These are phyloP conservation scores for Oligia strigilis DNA, from an alignment of 2,888 invertebrate species.

Conservation along the genomic window DNA sequence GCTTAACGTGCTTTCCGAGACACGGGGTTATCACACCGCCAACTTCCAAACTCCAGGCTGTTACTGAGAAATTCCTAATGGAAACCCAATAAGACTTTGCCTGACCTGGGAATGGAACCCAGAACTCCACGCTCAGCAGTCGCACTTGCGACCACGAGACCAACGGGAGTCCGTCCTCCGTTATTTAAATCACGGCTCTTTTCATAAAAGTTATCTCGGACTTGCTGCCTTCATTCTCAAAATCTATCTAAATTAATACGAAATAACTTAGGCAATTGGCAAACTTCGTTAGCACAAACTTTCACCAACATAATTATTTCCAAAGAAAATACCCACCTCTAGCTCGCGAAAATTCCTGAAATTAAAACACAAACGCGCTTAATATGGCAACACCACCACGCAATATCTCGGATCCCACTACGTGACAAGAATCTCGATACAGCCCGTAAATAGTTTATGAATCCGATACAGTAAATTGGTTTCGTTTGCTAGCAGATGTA, in stretches of 20 bases:
- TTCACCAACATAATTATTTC: constrained; percentile 4
- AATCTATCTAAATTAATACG: not conserved
- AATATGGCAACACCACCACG: constrained; percentile 61
- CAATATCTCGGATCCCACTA: constrained; percentile 61
- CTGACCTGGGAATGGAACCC: too few relatives aligned
- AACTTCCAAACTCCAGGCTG: too few relatives aligned
- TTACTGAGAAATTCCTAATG: too few relatives aligned
- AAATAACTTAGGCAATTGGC: not conserved
- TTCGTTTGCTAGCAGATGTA: constrained; percentile 69
- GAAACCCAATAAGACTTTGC: too few relatives aligned
- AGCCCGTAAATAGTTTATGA: constrained; percentile 69
- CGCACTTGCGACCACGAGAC: too few relatives aligned
- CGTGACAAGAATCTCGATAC: constrained; percentile 66
- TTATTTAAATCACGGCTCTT: not conserved
- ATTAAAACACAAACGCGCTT: constrained; percentile 51
- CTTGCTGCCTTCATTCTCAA: too few relatives aligned
- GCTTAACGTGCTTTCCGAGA: too few relatives aligned
- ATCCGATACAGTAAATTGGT: constrained; percentile 72
- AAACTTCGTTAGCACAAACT: not conserved
- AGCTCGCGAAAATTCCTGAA: constrained; percentile 29
- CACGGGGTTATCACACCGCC: too few relatives aligned
- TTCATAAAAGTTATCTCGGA: not conserved
- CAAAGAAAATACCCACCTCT: constrained; percentile 23
- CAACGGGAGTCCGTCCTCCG: too few relatives aligned
- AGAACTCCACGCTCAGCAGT: too few relatives aligned